Conservation (phyloP, 2,888 invertebrate species). For the Drosophila dives region DNA sequence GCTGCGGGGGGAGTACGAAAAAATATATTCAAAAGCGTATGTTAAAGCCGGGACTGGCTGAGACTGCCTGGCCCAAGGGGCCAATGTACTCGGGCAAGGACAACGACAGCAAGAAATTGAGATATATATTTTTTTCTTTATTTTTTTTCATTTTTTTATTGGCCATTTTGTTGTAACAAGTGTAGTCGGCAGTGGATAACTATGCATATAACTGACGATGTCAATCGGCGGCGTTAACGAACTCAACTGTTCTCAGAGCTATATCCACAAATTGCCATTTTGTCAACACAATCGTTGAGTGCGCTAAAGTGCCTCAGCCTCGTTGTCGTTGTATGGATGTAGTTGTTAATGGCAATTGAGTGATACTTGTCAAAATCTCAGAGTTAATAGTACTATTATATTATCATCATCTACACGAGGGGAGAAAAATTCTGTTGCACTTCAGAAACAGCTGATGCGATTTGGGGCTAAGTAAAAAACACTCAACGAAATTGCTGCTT, state of each 20-base stretch:
- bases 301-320: slow-evolving; percentile 7
- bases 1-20: slow-evolving; percentile 20
- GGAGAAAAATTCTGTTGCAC: background rate
- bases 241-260: slow-evolving; percentile 29
- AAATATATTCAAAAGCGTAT: slow-evolving; percentile 2
- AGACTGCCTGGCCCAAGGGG: slow-evolving; percentile 14
- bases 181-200: slow-evolving; percentile 18
- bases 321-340: slow-evolving; percentile 1
- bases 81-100: slow-evolving; percentile 56
- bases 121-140: background rate
- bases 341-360: slow-evolving; percentile 25
- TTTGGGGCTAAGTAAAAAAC: background rate
- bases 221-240: slow-evolving; percentile 53
- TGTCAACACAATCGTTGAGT: slow-evolving; percentile 28
- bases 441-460: background rate
- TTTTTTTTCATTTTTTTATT: slow-evolving; percentile 42
- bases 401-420: slow-evolving; percentile 13
- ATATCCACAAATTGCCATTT: slow-evolving; percentile 27
- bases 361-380: slow-evolving; percentile 11
- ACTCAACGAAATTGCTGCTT: background rate
- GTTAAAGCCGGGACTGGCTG: background rate
- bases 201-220: slow-evolving; percentile 24
- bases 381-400: slow-evolving; percentile 16
- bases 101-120: slow-evolving; percentile 23
- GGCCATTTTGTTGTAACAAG: slow-evolving; percentile 63